Percentiles rank a stretch among this genome's conserved stretches.
Conservation (phyloP, 1,140 invertebrate genomes). For the Spodoptera litura region DNA sequence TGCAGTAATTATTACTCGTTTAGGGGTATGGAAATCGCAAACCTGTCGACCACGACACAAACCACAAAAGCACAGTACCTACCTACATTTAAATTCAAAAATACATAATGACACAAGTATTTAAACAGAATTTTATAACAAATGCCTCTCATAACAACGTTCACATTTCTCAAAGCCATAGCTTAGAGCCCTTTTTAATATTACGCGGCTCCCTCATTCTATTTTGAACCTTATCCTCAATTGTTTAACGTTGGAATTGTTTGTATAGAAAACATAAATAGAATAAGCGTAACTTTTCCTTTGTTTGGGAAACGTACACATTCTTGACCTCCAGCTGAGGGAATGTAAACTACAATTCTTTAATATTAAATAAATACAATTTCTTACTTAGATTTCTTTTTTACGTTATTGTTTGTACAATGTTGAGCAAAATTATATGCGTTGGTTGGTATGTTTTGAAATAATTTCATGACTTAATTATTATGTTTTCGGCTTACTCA, state of each 20-base stretch:
- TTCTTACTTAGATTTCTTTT: conserved; percentile 25
- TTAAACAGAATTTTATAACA: conserved; percentile 24
- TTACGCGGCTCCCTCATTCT: neutral
- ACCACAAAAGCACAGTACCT: neutral
- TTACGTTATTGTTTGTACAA: conserved; percentile 7
- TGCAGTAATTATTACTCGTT: too few relatives aligned
- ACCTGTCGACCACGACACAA: neutral
- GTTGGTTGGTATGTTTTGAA: too few relatives aligned
- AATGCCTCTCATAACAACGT: conserved; percentile 13
- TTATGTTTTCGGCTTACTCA: too few relatives aligned
- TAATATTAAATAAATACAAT: conserved; percentile 34
- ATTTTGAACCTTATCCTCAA: conserved; percentile 1
- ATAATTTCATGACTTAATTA: too few relatives aligned
- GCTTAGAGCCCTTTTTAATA: conserved; percentile 35
- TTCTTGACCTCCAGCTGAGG: conserved; percentile 24
- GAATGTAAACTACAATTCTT: conserved; percentile 36
- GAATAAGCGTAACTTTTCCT: conserved; percentile 33
- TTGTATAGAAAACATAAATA: conserved; percentile 30
- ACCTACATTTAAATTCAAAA: conserved; percentile 5
- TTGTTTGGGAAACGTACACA: conserved; percentile 33
- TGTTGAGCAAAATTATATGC: neutral
- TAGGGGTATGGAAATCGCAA: too few relatives aligned
- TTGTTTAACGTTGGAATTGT: conserved; percentile 4
- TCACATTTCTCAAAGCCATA: conserved; percentile 15
- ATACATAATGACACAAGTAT: neutral